Evolutionary conservation across 2,888 invertebrate species (phyloP), one percentile per base, ranked within the genome.

Genomic region (Agriotes lineatus): DNA sequence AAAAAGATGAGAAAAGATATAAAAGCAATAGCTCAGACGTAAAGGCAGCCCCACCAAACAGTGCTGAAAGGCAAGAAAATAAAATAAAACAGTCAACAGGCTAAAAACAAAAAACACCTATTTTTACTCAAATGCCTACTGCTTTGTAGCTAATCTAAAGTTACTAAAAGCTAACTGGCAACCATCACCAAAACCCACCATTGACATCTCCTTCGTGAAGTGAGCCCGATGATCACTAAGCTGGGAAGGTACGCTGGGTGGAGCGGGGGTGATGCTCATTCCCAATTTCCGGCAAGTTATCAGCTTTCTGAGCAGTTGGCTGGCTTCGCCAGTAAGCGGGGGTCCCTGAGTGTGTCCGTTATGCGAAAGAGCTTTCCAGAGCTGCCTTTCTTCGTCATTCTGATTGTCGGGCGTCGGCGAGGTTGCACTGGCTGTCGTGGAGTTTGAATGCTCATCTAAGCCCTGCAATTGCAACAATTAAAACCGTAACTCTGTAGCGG

Each of bases 241-340:
- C 71, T 78, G 76, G 72, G 79, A 78, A 74, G 80, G 78, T 69
- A 81, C 77, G 66, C 82, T 82, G 2, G 81, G 75, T 0, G 81
- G 79, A 50, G 85, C 78, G 14, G 90, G 88, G 0, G 90, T 87
- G 75, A 90, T 88, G 19, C 92, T 91, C 83, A 84, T 84, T 35
- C 79, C 91, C 72, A 93, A 87, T 78, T 91, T 90, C 76, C 92
- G 88, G 83, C 91, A 93, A 82, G 91, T 93, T 78, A 94, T 93
- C 78, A 94, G 85, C 78, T 92, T 90, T 75, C 93, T 86, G 20
- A 94, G 85, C 42, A 94, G 83, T 81, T 93, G 93, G 65, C 93
- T 91, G 42, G 93, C 91, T 81, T 93, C 93, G 18, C 90, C 92
- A 63, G 88, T 88, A 52, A 88, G 87, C 74, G 82, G 33, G 62